phyloP scores from a whole-genome alignment of 2,113 vertebrate genomes.

The Laticauda colubrina region DNA sequence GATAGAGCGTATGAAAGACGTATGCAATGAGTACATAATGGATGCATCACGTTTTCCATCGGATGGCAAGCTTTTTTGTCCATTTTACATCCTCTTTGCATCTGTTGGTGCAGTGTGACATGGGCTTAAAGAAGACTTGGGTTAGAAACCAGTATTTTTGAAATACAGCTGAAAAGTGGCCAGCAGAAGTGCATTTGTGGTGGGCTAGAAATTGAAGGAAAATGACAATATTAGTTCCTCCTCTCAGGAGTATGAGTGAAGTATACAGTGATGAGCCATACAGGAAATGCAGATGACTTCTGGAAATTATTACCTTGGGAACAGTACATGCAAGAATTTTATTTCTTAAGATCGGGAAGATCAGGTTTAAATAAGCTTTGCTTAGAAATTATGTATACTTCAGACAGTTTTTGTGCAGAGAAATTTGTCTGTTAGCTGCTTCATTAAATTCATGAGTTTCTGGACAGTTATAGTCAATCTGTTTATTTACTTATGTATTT shows the following conservation, averaged over 20 bases:
- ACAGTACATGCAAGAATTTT: background rate
- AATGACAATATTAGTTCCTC: background rate
- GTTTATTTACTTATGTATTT: background rate
- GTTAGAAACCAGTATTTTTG: background rate
- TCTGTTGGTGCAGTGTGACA: no score
- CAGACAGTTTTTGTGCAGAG: conserved; percentile 76
- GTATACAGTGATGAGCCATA: background rate
- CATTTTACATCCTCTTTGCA: no score
- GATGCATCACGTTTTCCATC: no score
- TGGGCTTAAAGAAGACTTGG: background rate
- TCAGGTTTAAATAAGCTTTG: conserved; percentile 47
- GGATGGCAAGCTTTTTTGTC: no score
- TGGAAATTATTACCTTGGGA: background rate
- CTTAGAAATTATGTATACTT: conserved; percentile 81
- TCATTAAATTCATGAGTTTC: conserved; percentile 71
- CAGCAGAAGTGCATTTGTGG: background rate
- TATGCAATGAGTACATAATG: no score
- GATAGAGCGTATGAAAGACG: no score
- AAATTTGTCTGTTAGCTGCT: conserved; percentile 66
- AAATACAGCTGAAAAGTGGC: background rate
- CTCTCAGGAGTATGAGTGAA: background rate
- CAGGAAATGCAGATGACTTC: background rate
- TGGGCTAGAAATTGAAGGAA: background rate
- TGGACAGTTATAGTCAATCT: conserved; percentile 30
- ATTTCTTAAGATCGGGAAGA: background rate